A percentile compares a stretch with the other conserved stretches of the same genome.
phyloP scores from a whole-genome alignment of 2,797 vertebrate species.

The Lithobates sylvaticus region DNA sequence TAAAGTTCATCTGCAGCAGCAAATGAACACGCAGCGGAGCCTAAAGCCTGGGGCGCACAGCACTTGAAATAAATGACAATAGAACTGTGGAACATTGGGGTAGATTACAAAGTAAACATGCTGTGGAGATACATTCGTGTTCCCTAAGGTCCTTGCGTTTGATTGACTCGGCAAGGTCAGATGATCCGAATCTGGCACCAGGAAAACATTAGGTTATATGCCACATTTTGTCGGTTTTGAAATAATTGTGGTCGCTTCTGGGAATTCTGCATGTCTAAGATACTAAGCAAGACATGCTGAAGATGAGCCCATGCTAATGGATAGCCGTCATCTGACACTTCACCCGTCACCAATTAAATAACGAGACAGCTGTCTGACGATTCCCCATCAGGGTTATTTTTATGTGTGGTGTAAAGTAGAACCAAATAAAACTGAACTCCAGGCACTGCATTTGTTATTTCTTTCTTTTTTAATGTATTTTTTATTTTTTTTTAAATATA shows the following conservation, averaged over 20 bases:
- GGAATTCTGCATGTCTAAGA: conserved; percentile 49
- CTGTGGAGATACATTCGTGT: conserved; percentile 68
- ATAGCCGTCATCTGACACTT: conserved; percentile 36
- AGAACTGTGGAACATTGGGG: conserved; percentile 47
- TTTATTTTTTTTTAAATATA: no score
- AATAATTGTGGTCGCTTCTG: conserved; percentile 61
- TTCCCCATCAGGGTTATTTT: background rate
- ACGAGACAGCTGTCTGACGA: background rate
- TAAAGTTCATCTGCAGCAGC: conserved; percentile 9
- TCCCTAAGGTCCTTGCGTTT: conserved; percentile 67
- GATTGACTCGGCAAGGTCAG: conserved; percentile 68
- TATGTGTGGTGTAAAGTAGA: background rate
- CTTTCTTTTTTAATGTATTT: no score
- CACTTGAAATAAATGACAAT: conserved; percentile 47
- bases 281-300: background rate
- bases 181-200: conserved; percentile 65
- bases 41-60: conserved; percentile 57
- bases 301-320: conserved; percentile 32
- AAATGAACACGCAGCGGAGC: conserved; percentile 8
- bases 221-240: conserved; percentile 63
- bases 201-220: conserved; percentile 61
- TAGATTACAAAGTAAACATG: conserved; percentile 63
- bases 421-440: no score
- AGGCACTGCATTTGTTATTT: no score
- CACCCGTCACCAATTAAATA: conserved; percentile 3